Conservation (phyloP, 2,797 vertebrate genomes). For the Rhabdophis nuchalis region DNA sequence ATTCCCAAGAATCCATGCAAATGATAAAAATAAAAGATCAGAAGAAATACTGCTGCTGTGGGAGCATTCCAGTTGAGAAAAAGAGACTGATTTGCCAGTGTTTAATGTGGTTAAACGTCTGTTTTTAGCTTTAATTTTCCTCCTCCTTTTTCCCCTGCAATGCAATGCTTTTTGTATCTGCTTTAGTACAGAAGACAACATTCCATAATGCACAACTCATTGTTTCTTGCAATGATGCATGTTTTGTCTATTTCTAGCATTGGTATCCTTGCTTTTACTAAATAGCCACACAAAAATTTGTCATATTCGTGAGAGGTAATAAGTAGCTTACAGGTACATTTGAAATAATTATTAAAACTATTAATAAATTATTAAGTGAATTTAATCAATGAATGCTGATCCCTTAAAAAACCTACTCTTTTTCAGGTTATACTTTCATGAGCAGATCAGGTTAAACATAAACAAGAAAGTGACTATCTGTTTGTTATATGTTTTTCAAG, state of each 20-base stretch:
- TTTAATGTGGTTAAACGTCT: background rate
- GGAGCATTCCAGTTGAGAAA: background rate
- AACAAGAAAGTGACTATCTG: background rate
- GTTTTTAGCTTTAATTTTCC: background rate
- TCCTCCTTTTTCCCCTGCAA: background rate
- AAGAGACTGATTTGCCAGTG: background rate
- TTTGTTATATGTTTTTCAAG: background rate
- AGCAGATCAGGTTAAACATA: background rate
- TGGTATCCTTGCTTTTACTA: background rate
- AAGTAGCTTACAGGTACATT: background rate
- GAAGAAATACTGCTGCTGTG: background rate
- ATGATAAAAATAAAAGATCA: background rate
- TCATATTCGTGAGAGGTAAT: background rate
- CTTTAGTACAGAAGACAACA: background rate
- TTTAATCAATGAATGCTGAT: background rate
- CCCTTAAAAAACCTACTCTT: background rate
- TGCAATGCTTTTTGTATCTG: slow-evolving; percentile 27
- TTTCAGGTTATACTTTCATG: background rate
- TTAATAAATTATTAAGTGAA: background rate
- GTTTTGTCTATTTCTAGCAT: background rate
- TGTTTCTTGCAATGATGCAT: background rate
- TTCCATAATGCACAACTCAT: background rate
- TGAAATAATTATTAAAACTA: background rate
- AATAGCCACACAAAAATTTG: background rate
- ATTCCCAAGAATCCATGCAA: background rate